Evolutionary conservation across 2,888 invertebrate species (phyloP).

Genomic region (Acrobasis suavella): DNA sequence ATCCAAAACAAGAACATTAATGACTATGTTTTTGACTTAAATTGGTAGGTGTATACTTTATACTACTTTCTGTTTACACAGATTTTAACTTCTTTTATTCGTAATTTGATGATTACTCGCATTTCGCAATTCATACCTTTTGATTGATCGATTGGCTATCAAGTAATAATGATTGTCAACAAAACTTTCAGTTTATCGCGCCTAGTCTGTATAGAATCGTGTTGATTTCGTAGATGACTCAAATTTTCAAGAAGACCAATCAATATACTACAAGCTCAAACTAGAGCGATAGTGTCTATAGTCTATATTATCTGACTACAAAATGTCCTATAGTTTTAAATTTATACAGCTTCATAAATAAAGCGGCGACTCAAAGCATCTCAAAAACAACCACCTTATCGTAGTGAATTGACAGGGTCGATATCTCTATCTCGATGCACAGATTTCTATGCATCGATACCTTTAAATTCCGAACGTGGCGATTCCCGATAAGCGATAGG

Average conservation of each 20-base stretch:
- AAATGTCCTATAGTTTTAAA: too few relatives aligned
- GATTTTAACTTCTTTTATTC: not conserved
- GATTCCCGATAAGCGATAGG: slow-evolving; percentile 75
- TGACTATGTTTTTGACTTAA: not conserved
- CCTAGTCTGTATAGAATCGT: too few relatives aligned
- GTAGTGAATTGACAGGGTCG: slow-evolving; percentile 32
- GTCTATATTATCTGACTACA: too few relatives aligned
- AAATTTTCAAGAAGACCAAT: too few relatives aligned
- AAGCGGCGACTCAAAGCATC: slow-evolving; percentile 3
- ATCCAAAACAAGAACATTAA: not conserved
- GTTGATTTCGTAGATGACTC: too few relatives aligned
- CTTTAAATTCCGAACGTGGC: slow-evolving; percentile 72
- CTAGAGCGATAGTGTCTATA: too few relatives aligned
- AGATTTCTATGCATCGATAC: slow-evolving; percentile 47
- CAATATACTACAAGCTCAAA: too few relatives aligned
- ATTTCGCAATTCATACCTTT: too few relatives aligned
- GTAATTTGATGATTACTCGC: too few relatives aligned
- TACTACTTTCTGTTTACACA: not conserved
- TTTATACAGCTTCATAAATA: not conserved
- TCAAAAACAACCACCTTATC: slow-evolving; percentile 8
- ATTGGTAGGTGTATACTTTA: not conserved
- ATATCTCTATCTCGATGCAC: slow-evolving; percentile 55
- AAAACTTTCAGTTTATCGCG: too few relatives aligned
- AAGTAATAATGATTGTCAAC: too few relatives aligned
- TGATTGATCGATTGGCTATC: too few relatives aligned